Conservation (phyloP, 2,113 vertebrate species). For the Ammospiza nelsoni region DNA sequence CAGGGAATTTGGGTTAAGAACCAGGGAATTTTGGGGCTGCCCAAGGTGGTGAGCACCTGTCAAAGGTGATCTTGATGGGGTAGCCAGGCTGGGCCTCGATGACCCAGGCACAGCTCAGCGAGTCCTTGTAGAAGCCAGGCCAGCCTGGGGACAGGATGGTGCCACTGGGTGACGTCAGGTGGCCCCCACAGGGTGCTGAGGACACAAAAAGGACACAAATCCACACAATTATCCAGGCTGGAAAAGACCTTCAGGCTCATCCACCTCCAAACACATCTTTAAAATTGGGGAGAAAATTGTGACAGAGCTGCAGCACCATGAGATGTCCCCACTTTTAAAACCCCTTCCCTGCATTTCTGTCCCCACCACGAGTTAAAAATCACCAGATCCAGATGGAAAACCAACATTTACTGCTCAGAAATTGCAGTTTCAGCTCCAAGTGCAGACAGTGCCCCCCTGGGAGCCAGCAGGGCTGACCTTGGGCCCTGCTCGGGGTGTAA, state of each 20-base stretch:
- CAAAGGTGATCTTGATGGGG: conserved; percentile 99
- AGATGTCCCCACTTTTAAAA: accelerated
- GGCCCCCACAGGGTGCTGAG: conserved; percentile 93
- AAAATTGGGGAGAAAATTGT: accelerated
- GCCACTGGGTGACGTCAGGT: conserved; percentile 91
- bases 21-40: accelerated
- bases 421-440: neutral
- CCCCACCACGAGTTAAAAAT: accelerated
- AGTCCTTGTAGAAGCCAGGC: conserved; percentile 99
- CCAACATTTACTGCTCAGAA: accelerated
- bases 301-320: accelerated
- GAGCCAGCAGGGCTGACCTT: neutral
- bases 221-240: neutral
- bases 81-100: conserved; percentile 97
- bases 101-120: conserved; percentile 97
- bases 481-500: neutral
- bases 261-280: neutral
- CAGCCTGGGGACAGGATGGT: conserved; percentile 98
- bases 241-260: neutral
- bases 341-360: accelerated
- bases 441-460: accelerated
- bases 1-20: too few relatives aligned
- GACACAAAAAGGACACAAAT: neutral
- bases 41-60: conserved; percentile 79
- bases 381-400: neutral